These are phyloP conservation scores for Nerophis lumbriciformis DNA, from an alignment of 2,113 vertebrate species.

Conservation along the genomic window DNA sequence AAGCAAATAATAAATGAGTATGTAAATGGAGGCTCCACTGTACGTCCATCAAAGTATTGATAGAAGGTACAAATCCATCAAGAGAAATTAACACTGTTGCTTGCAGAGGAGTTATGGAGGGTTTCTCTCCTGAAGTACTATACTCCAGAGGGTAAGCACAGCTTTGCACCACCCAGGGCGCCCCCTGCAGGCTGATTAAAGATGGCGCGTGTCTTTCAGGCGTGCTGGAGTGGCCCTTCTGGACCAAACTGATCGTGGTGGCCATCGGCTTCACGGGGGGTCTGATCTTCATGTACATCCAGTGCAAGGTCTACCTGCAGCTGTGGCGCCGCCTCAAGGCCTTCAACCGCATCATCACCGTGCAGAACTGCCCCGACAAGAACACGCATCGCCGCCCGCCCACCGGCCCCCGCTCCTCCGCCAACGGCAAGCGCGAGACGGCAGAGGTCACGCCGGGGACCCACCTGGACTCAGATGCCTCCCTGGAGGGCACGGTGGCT, in stretches of 20 bases:
- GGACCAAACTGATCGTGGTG: conserved; percentile 95
- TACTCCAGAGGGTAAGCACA: conserved; percentile 51
- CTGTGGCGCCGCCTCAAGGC: conserved; percentile 95
- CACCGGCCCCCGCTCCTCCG: conserved; percentile 37
- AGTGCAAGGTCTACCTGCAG: conserved; percentile 93
- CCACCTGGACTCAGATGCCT: conserved; percentile 65
- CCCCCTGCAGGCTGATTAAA: conserved; percentile 5
- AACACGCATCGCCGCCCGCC: conserved; percentile 72
- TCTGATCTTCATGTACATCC: conserved; percentile 97
- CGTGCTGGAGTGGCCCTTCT: conserved; percentile 95
- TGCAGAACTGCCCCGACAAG: conserved; percentile 95
- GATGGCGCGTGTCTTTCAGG: conserved; percentile 59
- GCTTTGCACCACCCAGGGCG: conserved; percentile 15
- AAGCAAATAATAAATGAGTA: too few species aligned
- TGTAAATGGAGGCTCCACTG: too few species aligned
- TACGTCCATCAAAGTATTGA: too few species aligned
- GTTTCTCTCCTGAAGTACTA: conserved; percentile 61
- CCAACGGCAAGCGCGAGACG: conserved; percentile 67
- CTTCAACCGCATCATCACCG: conserved; percentile 96
- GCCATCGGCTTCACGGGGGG: conserved; percentile 87
- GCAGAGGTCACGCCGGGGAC: conserved; percentile 60
- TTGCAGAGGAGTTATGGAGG: conserved; percentile 65
- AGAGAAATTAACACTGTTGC: conserved; percentile 53
- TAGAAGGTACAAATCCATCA: not conserved
- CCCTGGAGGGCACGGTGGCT: conserved; percentile 59